phyloP scores from a whole-genome alignment of 2,888 invertebrate species.

The Hymenopus coronatus region DNA sequence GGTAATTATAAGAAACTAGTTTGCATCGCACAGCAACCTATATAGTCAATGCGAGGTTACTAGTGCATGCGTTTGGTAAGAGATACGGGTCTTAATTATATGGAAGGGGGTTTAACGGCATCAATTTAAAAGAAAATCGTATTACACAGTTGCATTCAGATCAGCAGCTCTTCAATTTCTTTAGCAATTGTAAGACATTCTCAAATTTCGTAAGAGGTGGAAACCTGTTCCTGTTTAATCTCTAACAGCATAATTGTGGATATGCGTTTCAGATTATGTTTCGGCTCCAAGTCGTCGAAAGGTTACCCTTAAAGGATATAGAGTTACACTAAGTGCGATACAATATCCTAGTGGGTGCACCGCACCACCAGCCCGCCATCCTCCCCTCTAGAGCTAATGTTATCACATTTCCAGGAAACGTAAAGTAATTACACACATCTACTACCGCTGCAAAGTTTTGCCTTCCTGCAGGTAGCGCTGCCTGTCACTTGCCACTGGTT shows the following conservation, averaged over 20 bases:
- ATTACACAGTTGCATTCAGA: too few relatives aligned
- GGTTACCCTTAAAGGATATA: neutral
- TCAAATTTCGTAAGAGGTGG: too few relatives aligned
- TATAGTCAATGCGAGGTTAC: too few relatives aligned
- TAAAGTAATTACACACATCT: neutral
- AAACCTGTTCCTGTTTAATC: neutral
- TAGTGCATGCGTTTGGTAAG: too few relatives aligned
- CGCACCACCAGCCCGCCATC: neutral
- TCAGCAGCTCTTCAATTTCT: too few relatives aligned
- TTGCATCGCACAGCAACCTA: too few relatives aligned
- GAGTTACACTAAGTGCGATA: neutral
- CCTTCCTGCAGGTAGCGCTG: neutral
- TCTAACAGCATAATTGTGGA: neutral
- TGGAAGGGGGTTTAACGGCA: too few relatives aligned
- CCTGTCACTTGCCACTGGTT: neutral
- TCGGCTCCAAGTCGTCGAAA: neutral
- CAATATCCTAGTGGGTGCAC: neutral
- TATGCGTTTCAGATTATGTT: neutral
- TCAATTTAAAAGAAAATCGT: too few relatives aligned
- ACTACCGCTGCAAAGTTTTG: neutral
- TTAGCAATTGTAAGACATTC: too few relatives aligned
- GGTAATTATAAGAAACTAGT: too few relatives aligned
- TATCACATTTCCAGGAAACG: neutral
- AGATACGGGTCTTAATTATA: too few relatives aligned
- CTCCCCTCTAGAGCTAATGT: neutral